Percentiles rank a stretch among this genome's conserved stretches.
Evolutionary conservation across 2,888 invertebrate genomes (phyloP).

Genomic region (Drosophila lutescens): DNA sequence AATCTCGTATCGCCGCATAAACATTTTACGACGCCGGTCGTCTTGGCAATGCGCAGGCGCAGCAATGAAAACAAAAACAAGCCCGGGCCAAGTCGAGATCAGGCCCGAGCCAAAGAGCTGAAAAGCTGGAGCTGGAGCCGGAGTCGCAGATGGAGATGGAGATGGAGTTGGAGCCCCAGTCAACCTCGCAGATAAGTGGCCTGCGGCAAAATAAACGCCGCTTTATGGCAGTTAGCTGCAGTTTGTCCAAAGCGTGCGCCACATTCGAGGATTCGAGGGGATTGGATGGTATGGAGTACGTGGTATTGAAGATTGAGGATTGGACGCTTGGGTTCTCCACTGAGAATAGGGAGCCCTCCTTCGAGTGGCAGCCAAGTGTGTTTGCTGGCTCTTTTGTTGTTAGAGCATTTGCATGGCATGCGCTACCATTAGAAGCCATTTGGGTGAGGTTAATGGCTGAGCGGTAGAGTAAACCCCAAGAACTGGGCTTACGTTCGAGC

Average conservation of each 20-base stretch:
- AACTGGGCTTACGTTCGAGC: slow-evolving; percentile 10
- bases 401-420: slow-evolving; percentile 75
- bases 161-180: slow-evolving; percentile 60
- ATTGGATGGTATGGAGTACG: background rate
- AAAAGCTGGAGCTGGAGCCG: background rate
- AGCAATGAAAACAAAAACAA: slow-evolving; percentile 75
- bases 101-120: slow-evolving; percentile 38
- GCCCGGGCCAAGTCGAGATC: slow-evolving; percentile 24
- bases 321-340: slow-evolving; percentile 38
- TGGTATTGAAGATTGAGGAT: slow-evolving; percentile 23
- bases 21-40: slow-evolving; percentile 12
- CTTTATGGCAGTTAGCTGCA: slow-evolving; percentile 76
- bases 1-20: slow-evolving; percentile 15
- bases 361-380: slow-evolving; percentile 51
- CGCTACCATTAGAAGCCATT: slow-evolving; percentile 77
- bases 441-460: slow-evolving; percentile 66
- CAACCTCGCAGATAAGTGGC: slow-evolving; percentile 77
- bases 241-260: slow-evolving; percentile 74
- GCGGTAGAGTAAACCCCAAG: slow-evolving; percentile 13
- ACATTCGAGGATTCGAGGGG: slow-evolving; percentile 45
- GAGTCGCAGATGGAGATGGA: slow-evolving; percentile 27
- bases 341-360: slow-evolving; percentile 59
- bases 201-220: slow-evolving; percentile 79
- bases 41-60: slow-evolving; percentile 50
- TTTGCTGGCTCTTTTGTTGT: slow-evolving; percentile 50